Evolutionary conservation across 1,140 invertebrate species (phyloP).

Genomic region (Dendrolimus kikuchii): DNA sequence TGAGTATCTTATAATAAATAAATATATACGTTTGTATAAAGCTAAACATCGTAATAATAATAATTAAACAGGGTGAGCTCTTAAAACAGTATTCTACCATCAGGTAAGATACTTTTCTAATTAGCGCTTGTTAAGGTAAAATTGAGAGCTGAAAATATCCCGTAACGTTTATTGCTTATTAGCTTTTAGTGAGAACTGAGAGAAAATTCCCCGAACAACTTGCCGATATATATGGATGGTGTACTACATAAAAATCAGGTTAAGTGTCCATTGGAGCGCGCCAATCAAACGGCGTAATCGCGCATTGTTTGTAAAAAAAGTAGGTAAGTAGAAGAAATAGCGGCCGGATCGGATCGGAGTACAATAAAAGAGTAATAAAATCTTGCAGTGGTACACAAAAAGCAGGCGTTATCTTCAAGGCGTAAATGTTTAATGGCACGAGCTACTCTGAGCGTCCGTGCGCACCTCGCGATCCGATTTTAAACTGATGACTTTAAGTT

Average conservation of each 20-base stretch:
- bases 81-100: too few species aligned
- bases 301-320: conserved; percentile 44
- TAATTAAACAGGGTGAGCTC: too few species aligned
- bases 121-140: too few species aligned
- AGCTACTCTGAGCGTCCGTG: conserved; percentile 38
- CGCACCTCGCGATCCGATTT: conserved; percentile 53
- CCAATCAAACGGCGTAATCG: conserved; percentile 39
- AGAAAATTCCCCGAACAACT: too few species aligned
- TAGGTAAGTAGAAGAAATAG: conserved; percentile 36
- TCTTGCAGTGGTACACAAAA: conserved; percentile 50
- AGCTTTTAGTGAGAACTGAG: background rate
- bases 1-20: too few species aligned
- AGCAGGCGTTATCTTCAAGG: conserved; percentile 54
- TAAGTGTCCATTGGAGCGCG: conserved; percentile 20
- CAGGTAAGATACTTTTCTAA: too few species aligned
- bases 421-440: conserved; percentile 62
- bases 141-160: too few species aligned
- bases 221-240: conserved; percentile 1
- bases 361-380: conserved; percentile 62
- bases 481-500: conserved; percentile 61
- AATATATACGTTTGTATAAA: too few species aligned
- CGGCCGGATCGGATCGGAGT: conserved; percentile 41
- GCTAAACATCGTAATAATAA: too few species aligned
- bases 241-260: conserved; percentile 13
- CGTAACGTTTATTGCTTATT: too few species aligned